Evolutionary conservation across 2,797 vertebrate species (phyloP).

Genomic region (Echiichthys vipera): DNA sequence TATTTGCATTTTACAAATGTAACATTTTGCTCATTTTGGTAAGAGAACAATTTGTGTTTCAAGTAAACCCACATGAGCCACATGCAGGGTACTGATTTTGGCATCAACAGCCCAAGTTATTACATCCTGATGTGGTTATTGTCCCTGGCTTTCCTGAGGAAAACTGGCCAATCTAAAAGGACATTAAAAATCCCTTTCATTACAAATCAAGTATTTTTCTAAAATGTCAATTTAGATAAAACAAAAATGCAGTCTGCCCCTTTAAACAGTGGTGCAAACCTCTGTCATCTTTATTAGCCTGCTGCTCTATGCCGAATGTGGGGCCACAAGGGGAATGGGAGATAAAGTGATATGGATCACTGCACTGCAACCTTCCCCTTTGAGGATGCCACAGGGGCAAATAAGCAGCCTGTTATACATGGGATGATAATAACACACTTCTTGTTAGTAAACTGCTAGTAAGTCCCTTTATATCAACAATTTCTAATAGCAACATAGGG

Average conservation of each 20-base stretch:
- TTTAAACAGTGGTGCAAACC: constrained; percentile 56
- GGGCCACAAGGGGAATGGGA: constrained; percentile 62
- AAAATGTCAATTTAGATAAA: background rate
- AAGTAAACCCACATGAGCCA: constrained; percentile 36
- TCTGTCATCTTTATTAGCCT: constrained; percentile 71
- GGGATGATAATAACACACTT: constrained; percentile 79
- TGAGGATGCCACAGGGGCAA: constrained; percentile 72
- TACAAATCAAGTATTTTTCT: background rate
- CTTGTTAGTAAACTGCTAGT: constrained; percentile 74
- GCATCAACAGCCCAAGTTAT: constrained; percentile 68
- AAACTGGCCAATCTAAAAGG: background rate
- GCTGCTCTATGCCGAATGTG: constrained; percentile 52
- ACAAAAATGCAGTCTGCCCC: constrained; percentile 2
- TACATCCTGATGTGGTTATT: constrained; percentile 55
- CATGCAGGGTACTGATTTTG: constrained; percentile 42
- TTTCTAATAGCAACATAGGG: constrained; percentile 71
- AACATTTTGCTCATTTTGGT: background rate
- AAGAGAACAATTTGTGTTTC: constrained; percentile 14
- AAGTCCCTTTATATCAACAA: constrained; percentile 67
- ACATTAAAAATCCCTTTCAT: background rate
- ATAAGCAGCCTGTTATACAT: constrained; percentile 80
- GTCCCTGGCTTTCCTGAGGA: background rate
- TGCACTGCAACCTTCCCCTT: constrained; percentile 72
- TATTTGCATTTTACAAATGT: background rate
- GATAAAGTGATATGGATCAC: constrained; percentile 81